phyloP scores from a whole-genome alignment of 2,888 invertebrate genomes.

The Ariolimax columbianus region DNA sequence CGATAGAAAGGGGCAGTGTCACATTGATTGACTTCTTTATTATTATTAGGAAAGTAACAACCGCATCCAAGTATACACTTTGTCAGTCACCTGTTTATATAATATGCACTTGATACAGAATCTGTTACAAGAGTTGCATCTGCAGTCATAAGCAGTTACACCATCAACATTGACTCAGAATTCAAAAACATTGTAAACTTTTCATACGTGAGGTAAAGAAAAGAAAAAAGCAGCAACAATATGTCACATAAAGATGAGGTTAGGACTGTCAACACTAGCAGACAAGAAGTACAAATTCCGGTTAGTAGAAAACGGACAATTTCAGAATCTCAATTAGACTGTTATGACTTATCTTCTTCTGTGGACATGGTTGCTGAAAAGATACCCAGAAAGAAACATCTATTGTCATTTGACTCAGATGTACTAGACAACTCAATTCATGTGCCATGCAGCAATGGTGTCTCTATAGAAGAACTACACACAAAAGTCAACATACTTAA shows the following conservation, averaged over 20 bases:
- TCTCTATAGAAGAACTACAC: conserved; percentile 87
- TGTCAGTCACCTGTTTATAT: too few relatives aligned
- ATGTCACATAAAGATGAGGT: conserved; percentile 26
- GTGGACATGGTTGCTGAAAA: conserved; percentile 53
- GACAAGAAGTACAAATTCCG: conserved; percentile 40
- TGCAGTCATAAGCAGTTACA: background rate
- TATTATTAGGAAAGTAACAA: too few relatives aligned
- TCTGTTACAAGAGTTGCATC: background rate
- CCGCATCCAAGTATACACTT: too few relatives aligned
- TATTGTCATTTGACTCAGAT: conserved; percentile 62
- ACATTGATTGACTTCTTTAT: too few relatives aligned
- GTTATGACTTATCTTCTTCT: conserved; percentile 48
- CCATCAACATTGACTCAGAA: background rate
- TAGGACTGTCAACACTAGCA: conserved; percentile 20
- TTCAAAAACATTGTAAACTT: background rate
- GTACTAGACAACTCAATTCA: conserved; percentile 73
- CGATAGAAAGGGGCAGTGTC: too few relatives aligned
- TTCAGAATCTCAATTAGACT: conserved; percentile 54
- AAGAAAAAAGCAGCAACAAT: conserved; percentile 10
- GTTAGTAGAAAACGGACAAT: conserved; percentile 44
- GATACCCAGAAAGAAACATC: conserved; percentile 69
- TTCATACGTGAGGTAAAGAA: too few relatives aligned
- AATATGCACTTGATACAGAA: background rate
- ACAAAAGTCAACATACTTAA: conserved; percentile 87
- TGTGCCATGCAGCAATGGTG: conserved; percentile 74